These are phyloP conservation scores for Cephus sareptanus DNA, from an alignment of 2,888 invertebrate genomes.

Conservation along the genomic window DNA sequence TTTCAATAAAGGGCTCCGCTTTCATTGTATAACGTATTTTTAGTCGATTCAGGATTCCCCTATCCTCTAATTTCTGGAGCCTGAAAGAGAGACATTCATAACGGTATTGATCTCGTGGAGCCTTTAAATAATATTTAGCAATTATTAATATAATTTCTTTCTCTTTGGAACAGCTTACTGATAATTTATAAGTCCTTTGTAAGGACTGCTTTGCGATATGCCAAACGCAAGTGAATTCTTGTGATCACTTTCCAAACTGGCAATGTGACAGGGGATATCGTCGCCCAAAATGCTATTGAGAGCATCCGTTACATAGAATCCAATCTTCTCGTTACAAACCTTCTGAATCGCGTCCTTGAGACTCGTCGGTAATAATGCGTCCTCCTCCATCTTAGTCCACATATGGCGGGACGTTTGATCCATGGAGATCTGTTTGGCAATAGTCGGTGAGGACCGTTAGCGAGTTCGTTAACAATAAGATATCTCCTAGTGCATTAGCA, in stretches of 20 bases:
- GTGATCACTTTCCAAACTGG: conserved; percentile 37
- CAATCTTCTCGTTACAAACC: conserved; percentile 48
- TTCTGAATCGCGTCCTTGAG: conserved; percentile 42
- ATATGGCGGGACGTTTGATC: conserved; percentile 31
- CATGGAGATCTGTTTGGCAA: conserved; percentile 25
- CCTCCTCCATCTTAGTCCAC: conserved; percentile 29
- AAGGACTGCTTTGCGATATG: conserved; percentile 40
- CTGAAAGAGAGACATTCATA: conserved; percentile 26
- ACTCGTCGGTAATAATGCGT: conserved; percentile 34
- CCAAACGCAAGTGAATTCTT: conserved; percentile 44
- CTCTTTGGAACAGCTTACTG: conserved; percentile 27
- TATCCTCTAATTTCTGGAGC: conserved; percentile 44
- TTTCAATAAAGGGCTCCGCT: too few species aligned
- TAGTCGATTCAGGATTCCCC: conserved; percentile 44
- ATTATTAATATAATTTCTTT: too few species aligned
- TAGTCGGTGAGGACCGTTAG: too few species aligned
- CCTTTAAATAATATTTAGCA: too few species aligned
- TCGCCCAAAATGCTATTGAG: conserved; percentile 27
- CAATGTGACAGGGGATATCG: conserved; percentile 38
- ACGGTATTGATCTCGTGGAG: too few species aligned
- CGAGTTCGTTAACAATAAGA: too few species aligned
- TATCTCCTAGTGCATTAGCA: too few species aligned
- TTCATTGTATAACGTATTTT: conserved; percentile 8
- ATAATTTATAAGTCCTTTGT: conserved; percentile 41
- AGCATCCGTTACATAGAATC: conserved; percentile 43